Base-by-base conservation (phyloP, 2,797 vertebrate species). In the Pitangus sulphuratus region DNA sequence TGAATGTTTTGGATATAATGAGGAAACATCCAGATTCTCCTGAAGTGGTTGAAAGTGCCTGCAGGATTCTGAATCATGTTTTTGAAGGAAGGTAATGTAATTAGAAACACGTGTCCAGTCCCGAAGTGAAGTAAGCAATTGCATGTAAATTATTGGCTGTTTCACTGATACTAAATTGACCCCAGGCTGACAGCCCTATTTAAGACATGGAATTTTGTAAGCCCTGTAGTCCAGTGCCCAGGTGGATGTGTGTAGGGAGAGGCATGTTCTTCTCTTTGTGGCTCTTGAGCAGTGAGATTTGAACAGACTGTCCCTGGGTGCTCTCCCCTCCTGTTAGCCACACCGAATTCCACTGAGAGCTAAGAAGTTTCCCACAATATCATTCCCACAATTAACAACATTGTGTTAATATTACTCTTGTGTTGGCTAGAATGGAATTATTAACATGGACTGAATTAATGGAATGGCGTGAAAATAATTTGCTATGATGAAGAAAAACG, bases 1-100 rank as follows among this genome's bases (percentile, higher is more conserved):
- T 99, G 78, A 99, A 99, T 93, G 95, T 99, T 71, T 95, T 99
- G 90, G 98, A 99, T 62, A 98, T 99, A 97, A 99, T 99, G 99
- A 99, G 98, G 98, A 99, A 95, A 91, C 98, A 99, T 56, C 68
- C 89, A 4, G 31, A 96, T 51, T 99, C 97, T 11, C 97, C 97
- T 6, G 98, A 99, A 81, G 98, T 99, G 66, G 98, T 98, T 93
- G 97, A 98, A 97, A 98, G 98, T 75, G 99, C 98, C 93, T 99
- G 99, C 95, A 98, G 97, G 93, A 98, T 99, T 95, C 98, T 99
- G 64, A 98, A 97, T 93, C 98, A 97, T 72, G 98, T 99, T 69
- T 99, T 99, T 3, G 97, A 98, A 97, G 98, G 98, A 98, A 98
- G 99, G 99, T 99, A 98, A 89, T 71, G 72, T 7, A 64, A 26